These are phyloP conservation scores for Cladopsammia gracilis DNA, from an alignment of 64 coral and sea anemone species.

Conservation along the genomic window DNA sequence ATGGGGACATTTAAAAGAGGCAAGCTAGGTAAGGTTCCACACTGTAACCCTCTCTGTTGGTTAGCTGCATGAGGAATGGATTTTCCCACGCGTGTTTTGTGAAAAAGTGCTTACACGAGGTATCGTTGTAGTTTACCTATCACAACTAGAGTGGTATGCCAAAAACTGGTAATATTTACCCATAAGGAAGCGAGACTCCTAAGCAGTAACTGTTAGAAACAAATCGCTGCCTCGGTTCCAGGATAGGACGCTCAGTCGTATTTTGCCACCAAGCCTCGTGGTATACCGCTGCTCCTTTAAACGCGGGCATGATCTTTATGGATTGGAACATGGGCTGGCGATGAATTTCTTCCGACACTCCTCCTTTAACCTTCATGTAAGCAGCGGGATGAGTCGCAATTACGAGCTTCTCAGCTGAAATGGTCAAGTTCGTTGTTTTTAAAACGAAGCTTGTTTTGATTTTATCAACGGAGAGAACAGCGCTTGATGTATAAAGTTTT, in stretches of 20 bases:
- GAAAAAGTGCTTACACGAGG: no score
- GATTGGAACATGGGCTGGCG: constrained; percentile 65
- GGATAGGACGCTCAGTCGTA: not conserved
- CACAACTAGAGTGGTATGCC: not conserved
- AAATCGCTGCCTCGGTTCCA: constrained; percentile 83
- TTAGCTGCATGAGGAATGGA: no score
- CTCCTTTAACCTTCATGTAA: constrained; percentile 53
- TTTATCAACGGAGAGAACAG: constrained; percentile 55
- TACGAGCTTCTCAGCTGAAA: constrained; percentile 67
- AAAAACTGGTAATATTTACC: constrained; percentile 23
- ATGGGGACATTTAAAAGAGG: no score
- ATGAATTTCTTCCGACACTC: constrained; percentile 63
- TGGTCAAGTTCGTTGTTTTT: constrained; percentile 58
- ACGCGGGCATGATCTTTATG: constrained; percentile 75
- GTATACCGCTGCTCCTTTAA: constrained; percentile 88
- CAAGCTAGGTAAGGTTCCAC: no score
- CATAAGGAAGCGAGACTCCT: constrained; percentile 82
- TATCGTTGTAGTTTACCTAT: no score
- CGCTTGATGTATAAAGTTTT: constrained; percentile 64
- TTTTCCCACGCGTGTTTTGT: no score
- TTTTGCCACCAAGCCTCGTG: constrained; percentile 84
- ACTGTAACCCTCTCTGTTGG: no score
- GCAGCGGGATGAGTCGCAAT: constrained; percentile 58
- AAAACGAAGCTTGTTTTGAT: constrained; percentile 21
- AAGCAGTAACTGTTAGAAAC: constrained; percentile 86